Base-by-base conservation (phyloP, 2,113 vertebrate genomes). In the Egretta garzetta region DNA sequence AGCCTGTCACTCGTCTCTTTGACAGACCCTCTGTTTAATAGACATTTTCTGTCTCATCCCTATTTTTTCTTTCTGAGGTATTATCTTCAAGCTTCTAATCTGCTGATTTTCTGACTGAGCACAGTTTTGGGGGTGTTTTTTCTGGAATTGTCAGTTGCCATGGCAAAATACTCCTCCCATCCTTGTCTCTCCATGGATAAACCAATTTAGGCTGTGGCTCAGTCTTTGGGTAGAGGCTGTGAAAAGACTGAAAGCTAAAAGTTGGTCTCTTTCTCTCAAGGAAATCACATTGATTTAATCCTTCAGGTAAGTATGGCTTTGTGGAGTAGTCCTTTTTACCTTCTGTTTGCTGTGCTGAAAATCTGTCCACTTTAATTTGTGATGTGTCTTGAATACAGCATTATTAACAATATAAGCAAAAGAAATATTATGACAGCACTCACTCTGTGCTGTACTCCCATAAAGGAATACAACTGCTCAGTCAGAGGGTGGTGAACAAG, bases 71-170 rank as follows among this genome's bases (percentile, higher is more conserved):
- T 87, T 81, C 80, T 58, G 66, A 94, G 58, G 55, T 63, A 55
- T 94, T 93, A 70, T 77, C 66, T 93, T 79, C 66, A 72, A 74
- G 88, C 47, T 90, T 89, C 87, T 85, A 32, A 64, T 93, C 86
- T 73, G 73, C 74, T 84, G 49, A 49, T 95, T 91, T 89, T 68
- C 66, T 91, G 74, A 49, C 45, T 80, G 58, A 96, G 81, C 73
- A 86, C 26, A 64, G 60, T 87, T 96, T 94, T 95, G 91, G 64
- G 75, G 80, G 63, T 85, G 90, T 4, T 79, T 94, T 87, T 83
- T 72, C 62, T 76, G 66, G 77, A 97, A 71, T 19, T 95, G 84
- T 59, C 59, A 68, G 90, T 96, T 96, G 84, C 92, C 84, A 96
- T 95, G 90, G 92, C 77, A 95, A 93, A 95, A 63, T 88, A 91